These are phyloP conservation scores for Epinotia bilunana DNA, from an alignment of 2,888 invertebrate species.

Conservation along the genomic window DNA sequence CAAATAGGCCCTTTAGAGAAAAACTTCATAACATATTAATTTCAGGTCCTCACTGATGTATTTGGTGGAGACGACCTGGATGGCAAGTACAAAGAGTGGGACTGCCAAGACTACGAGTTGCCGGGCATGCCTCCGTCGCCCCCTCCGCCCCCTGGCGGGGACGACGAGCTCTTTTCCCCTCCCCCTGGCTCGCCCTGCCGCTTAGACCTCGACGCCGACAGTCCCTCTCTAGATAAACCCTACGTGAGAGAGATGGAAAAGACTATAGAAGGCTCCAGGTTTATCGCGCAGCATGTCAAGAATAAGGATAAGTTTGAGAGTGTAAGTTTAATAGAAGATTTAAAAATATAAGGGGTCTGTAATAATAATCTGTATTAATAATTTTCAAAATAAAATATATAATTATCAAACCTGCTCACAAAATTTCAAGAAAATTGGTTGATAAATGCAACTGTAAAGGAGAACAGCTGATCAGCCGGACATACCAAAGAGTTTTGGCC, in stretches of 20 bases:
- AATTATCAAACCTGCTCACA: too few species aligned
- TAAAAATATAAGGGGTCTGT: too few species aligned
- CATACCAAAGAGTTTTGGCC: too few species aligned
- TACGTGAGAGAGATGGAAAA: constrained; percentile 94
- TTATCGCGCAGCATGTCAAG: constrained; percentile 97
- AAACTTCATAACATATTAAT: constrained; percentile 36
- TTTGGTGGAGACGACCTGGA: constrained; percentile 85
- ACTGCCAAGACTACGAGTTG: constrained; percentile 89
- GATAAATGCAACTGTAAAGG: too few species aligned
- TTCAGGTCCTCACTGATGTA: constrained; percentile 91
- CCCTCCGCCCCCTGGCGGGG: constrained; percentile 90
- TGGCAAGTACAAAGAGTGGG: constrained; percentile 81
- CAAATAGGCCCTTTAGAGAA: background rate
- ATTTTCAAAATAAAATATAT: too few species aligned
- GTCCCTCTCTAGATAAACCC: constrained; percentile 93
- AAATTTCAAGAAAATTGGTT: too few species aligned
- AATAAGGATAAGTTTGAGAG: constrained; percentile 97
- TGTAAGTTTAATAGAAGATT: constrained; percentile 85
- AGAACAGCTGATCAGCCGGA: too few species aligned
- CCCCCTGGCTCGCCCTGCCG: constrained; percentile 87
- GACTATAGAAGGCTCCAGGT: constrained; percentile 95
- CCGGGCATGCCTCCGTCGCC: constrained; percentile 89
- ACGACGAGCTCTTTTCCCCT: constrained; percentile 93
- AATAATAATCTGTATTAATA: too few species aligned
- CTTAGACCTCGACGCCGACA: constrained; percentile 85